phyloP scores from a whole-genome alignment of 2,888 invertebrate genomes.

The Sclerodermus sp. region DNA sequence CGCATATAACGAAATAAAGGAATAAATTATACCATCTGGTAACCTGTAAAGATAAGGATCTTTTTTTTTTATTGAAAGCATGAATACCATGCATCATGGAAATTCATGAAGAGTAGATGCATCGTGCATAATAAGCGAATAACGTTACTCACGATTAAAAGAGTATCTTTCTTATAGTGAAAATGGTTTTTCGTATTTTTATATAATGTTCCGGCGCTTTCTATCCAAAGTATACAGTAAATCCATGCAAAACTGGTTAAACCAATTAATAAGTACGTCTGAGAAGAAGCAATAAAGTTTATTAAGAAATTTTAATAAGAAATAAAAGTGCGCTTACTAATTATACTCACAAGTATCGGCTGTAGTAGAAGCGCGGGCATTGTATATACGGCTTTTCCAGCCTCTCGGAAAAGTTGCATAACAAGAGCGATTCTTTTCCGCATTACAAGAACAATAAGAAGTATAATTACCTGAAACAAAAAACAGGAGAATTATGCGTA shows the following conservation, averaged over 20 bases:
- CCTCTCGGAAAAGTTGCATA: constrained; percentile 67
- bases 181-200: constrained; percentile 35
- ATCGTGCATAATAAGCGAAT: too few species aligned
- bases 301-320: too few species aligned
- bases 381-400: constrained; percentile 66
- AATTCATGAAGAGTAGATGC: too few species aligned
- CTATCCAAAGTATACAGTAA: constrained; percentile 65
- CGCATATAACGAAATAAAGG: constrained; percentile 64
- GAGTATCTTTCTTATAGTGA: constrained; percentile 37
- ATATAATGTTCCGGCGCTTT: constrained; percentile 63
- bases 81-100: too few species aligned
- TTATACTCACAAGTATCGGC: constrained; percentile 63
- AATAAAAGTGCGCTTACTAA: too few species aligned
- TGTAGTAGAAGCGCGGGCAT: constrained; percentile 67
- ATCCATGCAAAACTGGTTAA: constrained; percentile 63
- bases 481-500: too few species aligned
- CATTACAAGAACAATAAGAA: constrained; percentile 64
- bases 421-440: constrained; percentile 67
- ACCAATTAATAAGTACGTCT: constrained; percentile 63
- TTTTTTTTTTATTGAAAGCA: background rate
- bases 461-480: constrained; percentile 55
- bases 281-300: constrained; percentile 24
- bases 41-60: constrained; percentile 34
- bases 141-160: constrained; percentile 35
- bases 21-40: constrained; percentile 58